Base-by-base conservation (phyloP, 2,888 invertebrate species). In the Villa cingulata region DNA sequence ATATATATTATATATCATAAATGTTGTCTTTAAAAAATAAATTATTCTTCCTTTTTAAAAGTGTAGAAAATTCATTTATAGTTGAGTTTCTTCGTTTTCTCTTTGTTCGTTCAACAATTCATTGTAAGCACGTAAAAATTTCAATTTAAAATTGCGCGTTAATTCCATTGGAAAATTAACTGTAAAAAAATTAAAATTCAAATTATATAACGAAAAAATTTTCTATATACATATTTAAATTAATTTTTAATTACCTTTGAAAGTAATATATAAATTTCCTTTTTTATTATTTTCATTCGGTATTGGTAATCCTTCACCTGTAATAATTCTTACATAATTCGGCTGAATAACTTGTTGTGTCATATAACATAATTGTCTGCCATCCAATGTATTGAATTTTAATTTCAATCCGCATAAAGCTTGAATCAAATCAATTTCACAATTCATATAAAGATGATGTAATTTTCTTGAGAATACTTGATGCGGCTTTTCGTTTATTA, bases 241-340 rank as follows among this genome's bases (percentile, higher is more conserved):
- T n/a, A n/a, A n/a, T n/a, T n/a, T n/a, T n/a, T n/a, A n/a, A 4
- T n/a, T 56, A 68, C 68, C 72, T 45, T 75, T 68, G 60, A 88
- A 88, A 47, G 73, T 72, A 54, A 88, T 74, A 40, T 82, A 74
- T 38, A 88, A 66, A 59, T 83, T 75, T 12, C 88, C 87, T 41
- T 56, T 54, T 37, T 75, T 73, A 43, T 74, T 75, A 40, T 73
- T 70, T 57, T 77, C 72, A 47, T 77, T 76, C 3, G 77, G 72
- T 47, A 80, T 62, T 0, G 86, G 86, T 57, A 88, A 70, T 2
- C 88, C 88, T 67, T 88, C 87, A 9, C 75, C 76, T 45, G 74
- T 73, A 1, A 88, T 72, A 0, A 79, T 59, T 64, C 85, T 86
- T 52, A 75, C 74, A 56, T 80, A 86, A 2, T 73, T 75, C 1